Evolutionary conservation across 2,888 invertebrate species (phyloP).

Genomic region (Metallyticus violacea): DNA sequence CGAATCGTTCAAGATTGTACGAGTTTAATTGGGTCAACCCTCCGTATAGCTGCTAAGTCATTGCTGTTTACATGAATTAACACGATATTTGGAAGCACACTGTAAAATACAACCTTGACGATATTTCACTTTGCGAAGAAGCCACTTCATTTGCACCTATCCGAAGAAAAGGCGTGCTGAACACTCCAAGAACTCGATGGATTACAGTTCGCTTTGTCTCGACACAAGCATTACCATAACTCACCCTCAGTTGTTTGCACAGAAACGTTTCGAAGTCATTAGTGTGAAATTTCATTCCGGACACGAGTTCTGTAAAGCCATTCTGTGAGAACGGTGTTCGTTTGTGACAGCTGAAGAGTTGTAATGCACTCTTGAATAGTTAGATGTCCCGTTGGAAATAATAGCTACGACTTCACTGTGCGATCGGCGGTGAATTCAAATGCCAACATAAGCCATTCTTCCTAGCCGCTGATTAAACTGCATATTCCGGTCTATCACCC

Average conservation of each 20-base stretch:
- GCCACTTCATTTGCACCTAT: too few species aligned
- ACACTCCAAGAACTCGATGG: too few species aligned
- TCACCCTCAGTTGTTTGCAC: not conserved
- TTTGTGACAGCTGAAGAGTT: not conserved
- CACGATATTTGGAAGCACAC: too few species aligned
- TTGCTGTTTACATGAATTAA: too few species aligned
- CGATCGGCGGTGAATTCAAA: not conserved
- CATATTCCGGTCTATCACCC: not conserved
- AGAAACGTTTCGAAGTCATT: not conserved
- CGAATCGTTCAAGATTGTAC: too few species aligned
- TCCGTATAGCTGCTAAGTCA: too few species aligned
- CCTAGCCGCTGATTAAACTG: not conserved
- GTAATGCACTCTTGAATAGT: not conserved
- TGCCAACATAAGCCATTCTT: not conserved
- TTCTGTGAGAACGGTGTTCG: not conserved
- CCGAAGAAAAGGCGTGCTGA: not conserved
- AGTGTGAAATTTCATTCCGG: not conserved
- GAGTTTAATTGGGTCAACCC: too few species aligned
- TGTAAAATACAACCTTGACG: too few species aligned
- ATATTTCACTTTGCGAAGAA: too few species aligned
- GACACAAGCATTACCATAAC: not conserved
- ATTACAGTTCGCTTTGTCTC: not conserved
- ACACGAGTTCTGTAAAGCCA: not conserved
- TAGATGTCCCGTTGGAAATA: not conserved
- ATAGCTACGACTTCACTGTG: too few species aligned